Evolutionary conservation across 2,888 invertebrate species (phyloP).

Genomic region (Teleiodes luculella): DNA sequence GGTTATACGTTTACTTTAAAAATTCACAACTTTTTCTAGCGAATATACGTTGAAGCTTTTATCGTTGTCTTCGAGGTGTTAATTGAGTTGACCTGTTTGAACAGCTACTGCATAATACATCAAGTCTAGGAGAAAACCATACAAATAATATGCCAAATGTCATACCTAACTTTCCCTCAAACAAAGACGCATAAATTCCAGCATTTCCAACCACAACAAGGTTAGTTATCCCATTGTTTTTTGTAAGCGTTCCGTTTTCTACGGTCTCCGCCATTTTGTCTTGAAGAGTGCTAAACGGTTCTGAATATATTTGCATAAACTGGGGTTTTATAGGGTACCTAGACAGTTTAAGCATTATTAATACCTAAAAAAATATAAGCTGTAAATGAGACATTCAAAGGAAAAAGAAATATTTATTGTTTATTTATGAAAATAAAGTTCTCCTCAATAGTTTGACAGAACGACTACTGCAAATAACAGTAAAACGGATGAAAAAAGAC

Average conservation of each 20-base stretch:
- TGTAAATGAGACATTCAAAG: no score
- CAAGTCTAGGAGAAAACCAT: background rate
- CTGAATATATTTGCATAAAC: background rate
- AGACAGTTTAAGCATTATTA: no score
- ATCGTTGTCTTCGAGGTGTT: background rate
- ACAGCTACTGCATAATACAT: background rate
- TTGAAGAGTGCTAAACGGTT: background rate
- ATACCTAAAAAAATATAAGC: no score
- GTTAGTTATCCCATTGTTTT: background rate
- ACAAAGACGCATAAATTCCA: background rate
- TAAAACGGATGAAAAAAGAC: no score
- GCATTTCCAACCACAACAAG: background rate
- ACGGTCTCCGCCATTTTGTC: background rate
- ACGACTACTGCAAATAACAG: no score
- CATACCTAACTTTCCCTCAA: background rate
- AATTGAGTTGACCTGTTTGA: background rate
- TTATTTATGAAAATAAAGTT: no score
- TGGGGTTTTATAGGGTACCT: no score
- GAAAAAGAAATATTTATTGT: no score
- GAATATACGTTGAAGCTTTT: background rate
- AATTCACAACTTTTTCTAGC: no score
- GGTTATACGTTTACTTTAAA: no score
- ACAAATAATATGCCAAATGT: background rate
- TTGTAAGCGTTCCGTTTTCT: background rate
- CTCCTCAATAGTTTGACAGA: no score